Conservation (phyloP, 2,113 vertebrate genomes). For the Nothoprocta perdicaria region DNA sequence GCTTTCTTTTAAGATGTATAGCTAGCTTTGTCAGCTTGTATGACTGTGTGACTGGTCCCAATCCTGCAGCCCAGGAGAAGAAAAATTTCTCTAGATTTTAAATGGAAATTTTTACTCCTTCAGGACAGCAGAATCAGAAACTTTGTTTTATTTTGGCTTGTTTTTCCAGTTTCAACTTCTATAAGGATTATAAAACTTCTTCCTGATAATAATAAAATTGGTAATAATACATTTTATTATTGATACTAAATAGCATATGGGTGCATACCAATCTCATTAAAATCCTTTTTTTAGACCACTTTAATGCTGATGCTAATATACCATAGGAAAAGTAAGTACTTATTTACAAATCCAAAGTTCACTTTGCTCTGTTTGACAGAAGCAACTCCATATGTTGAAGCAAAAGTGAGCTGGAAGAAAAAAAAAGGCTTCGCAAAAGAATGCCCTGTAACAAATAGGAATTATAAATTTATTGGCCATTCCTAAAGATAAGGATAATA, state of each 20-base stretch:
- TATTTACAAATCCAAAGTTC: not conserved
- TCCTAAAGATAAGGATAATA: not conserved
- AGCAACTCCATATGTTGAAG: not conserved
- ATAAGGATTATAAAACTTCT: not conserved
- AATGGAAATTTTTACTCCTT: not conserved
- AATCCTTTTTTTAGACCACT: not conserved
- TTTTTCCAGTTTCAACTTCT: not conserved
- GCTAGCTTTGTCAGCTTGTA: not conserved
- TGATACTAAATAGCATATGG: not conserved
- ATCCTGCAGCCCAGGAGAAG: not conserved
- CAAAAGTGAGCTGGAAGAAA: not conserved
- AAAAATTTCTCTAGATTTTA: not conserved
- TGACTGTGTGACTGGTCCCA: not conserved
- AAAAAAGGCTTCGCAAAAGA: not conserved
- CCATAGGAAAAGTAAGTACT: not conserved
- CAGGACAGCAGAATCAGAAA: not conserved
- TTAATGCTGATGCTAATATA: not conserved
- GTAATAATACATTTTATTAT: too few relatives aligned
- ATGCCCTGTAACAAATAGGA: not conserved
- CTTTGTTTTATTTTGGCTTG: not conserved
- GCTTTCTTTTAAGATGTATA: not conserved
- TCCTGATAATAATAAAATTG: not conserved
- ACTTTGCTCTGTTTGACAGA: slow-evolving; percentile 4
- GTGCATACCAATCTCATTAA: not conserved
- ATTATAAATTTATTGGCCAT: slow-evolving; percentile 2